Base-by-base conservation (phyloP, 1,140 invertebrate species). In the Drosophila lini region DNA sequence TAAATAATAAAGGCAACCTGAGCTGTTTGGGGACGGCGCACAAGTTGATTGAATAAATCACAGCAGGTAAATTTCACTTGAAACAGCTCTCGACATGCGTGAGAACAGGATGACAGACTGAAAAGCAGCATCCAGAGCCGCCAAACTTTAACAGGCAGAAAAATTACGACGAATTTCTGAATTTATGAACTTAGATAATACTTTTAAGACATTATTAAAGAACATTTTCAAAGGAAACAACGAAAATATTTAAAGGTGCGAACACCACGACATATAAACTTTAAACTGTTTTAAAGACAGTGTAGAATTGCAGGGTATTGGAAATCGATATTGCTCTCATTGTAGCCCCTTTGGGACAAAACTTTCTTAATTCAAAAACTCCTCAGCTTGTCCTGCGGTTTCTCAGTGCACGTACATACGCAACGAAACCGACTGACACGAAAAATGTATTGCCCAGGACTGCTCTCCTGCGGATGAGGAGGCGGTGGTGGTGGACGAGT, bases 31-130 rank as follows among this genome's bases (percentile, higher is more conserved):
- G 69, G 44, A 67, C 59, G 71, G 64, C 64, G 83, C 83, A 69
- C 73, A 88, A 83, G 80, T 89, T 89, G 83, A 89, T 88, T 88
- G 84, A 88, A 88, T 88, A 88, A 88, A 88, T 88, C 83, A 89
- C 84, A 88, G 68, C 77, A 80, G 83, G 83, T 89, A 74, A 78
- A 74, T 50, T 74, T 53, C 55, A 58, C 45, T 59, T 32, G 50
- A 52, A 67, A 78, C 41, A 55, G 16, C 47, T 68, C 71, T 55
- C 55, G 57, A 78, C 74, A 78, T 69, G 74, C 74, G 74, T 78
- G 63, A 69, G 74, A 57, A 58, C 56, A 28, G 55, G 22, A 47
- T 74, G 58, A 62, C 55, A 67, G 52, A 68, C 55, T 57, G n/a
- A 34, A n/a, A 41, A 15, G n/a, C 28, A 7, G 16, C 45, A 31